Evolutionary conservation across 2,888 invertebrate genomes (phyloP).

Genomic region (Craniophora ligustri): DNA sequence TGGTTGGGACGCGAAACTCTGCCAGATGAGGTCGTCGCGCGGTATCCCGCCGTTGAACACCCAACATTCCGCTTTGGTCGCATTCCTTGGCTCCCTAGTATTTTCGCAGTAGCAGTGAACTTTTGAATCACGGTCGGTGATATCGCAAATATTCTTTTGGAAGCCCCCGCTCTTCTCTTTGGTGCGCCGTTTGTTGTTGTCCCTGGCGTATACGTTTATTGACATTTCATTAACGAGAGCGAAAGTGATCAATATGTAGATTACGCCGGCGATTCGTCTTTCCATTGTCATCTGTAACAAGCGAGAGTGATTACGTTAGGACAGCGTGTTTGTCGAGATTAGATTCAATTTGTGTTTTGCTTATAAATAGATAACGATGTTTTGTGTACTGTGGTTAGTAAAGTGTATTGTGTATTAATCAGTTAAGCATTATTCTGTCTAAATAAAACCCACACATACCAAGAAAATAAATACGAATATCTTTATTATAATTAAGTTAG

Average conservation of each 20-base stretch:
- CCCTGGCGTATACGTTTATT: conserved; percentile 81
- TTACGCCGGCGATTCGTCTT: conserved; percentile 76
- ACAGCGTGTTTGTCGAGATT: conserved; percentile 50
- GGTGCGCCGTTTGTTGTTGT: conserved; percentile 80
- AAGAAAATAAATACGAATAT: too few species aligned
- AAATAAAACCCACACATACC: too few species aligned
- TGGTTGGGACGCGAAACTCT: conserved; percentile 92
- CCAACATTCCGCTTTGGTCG: conserved; percentile 93
- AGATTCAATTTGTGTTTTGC: conserved; percentile 44
- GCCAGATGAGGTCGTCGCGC: conserved; percentile 92
- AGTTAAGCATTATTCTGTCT: too few species aligned
- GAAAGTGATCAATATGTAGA: conserved; percentile 81
- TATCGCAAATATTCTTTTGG: conserved; percentile 88
- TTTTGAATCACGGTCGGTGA: conserved; percentile 86
- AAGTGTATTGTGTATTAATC: not conserved
- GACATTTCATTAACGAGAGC: conserved; percentile 84
- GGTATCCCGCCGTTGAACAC: conserved; percentile 91
- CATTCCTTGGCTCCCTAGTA: conserved; percentile 85
- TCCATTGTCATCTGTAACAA: conserved; percentile 86
- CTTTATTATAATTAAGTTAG: too few species aligned
- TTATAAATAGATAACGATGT: conserved; percentile 21
- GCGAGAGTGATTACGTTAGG: conserved; percentile 58
- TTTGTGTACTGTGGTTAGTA: not conserved
- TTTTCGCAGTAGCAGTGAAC: conserved; percentile 92
- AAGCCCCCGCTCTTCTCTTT: conserved; percentile 85